Base-by-base conservation (phyloP, 2,797 vertebrate genomes). In the Parambassis ranga region DNA sequence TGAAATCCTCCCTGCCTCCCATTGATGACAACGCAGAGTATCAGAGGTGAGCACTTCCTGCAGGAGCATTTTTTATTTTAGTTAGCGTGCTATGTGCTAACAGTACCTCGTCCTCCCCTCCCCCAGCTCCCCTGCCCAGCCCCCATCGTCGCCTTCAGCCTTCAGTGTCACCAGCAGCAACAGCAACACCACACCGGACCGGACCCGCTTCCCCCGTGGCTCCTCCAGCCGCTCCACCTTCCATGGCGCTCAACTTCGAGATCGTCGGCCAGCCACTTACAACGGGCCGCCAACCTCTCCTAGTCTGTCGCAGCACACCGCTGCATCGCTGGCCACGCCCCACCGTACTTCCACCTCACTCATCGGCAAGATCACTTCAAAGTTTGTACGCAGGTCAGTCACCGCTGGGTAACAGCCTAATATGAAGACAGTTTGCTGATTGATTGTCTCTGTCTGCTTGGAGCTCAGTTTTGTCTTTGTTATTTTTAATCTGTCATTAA, bases 341-440 rank as follows among this genome's bases (percentile, higher is more conserved):
- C 85, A 93, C 33, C 90, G 94, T 18, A 95, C 95, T 0, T 95
- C 96, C 18, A 94, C 94, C 0, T 95, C 96, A 32, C 91, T 97
- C 75, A 96, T 98, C 52, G 93, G 95, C 90, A 98, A 98, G 82
- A 91, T 98, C 84, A 96, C 96, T 27, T 97, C 95, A 88, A 95
- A 95, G 85, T 96, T 98, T n/a, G 94, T 83, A 1, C 95, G 95
- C 87, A 97, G 96, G 96, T 97, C 85, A 90, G 94, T 35, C 6
- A 10, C 42, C 20, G 33, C 15, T 26, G 20, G 10, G 3, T 10
- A 14, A 10, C 18, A 38, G 38, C 7, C 20, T 19, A n/a, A 5
- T 19, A 3, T 7, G 22, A 13, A 19, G 13, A 2, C 10, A 11
- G 11, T 10, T 19, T 10, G n/a, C n/a, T n/a, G n/a, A n/a, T 19